Evolutionary conservation across 2,113 vertebrate species (phyloP).

Genomic region (Polypterus senegalus): DNA sequence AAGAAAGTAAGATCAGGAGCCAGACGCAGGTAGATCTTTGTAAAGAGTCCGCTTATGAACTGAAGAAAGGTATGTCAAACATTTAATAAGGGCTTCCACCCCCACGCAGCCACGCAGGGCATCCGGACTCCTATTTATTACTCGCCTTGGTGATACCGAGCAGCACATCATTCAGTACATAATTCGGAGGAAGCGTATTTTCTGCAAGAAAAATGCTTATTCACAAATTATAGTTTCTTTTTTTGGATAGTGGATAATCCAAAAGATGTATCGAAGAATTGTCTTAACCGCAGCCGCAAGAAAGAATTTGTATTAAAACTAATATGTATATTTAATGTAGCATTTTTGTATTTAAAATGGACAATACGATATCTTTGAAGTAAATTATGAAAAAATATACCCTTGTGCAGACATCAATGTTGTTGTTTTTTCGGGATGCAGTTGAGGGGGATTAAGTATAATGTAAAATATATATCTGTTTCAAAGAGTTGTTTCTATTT

Average conservation of each 20-base stretch:
- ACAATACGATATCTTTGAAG: slow-evolving; percentile 97
- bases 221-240: slow-evolving; percentile 58
- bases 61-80: slow-evolving; percentile 99
- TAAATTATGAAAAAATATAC: slow-evolving; percentile 91
- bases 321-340: slow-evolving; percentile 99
- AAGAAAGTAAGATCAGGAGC: slow-evolving; percentile 84
- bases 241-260: slow-evolving; percentile 59
- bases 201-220: slow-evolving; percentile 63
- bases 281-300: slow-evolving; percentile 76
- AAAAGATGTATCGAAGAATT: slow-evolving; percentile 62
- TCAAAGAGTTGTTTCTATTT: too few relatives aligned
- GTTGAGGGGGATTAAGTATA: too few relatives aligned
- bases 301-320: slow-evolving; percentile 95
- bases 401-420: slow-evolving; percentile 80
- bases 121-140: too few relatives aligned
- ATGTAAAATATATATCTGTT: too few relatives aligned
- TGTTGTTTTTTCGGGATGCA: too few relatives aligned
- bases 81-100: slow-evolving; percentile 81
- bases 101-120: slow-evolving; percentile 18
- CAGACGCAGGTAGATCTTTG: slow-evolving; percentile 90
- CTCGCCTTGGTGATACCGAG: too few relatives aligned
- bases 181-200: slow-evolving; percentile 30
- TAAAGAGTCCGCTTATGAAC: slow-evolving; percentile 96
- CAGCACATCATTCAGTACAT: too few relatives aligned
- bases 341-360: slow-evolving; percentile 99